These are phyloP conservation scores for Fistularia commersonii DNA, from an alignment of 2,797 vertebrate genomes.

Conservation along the genomic window DNA sequence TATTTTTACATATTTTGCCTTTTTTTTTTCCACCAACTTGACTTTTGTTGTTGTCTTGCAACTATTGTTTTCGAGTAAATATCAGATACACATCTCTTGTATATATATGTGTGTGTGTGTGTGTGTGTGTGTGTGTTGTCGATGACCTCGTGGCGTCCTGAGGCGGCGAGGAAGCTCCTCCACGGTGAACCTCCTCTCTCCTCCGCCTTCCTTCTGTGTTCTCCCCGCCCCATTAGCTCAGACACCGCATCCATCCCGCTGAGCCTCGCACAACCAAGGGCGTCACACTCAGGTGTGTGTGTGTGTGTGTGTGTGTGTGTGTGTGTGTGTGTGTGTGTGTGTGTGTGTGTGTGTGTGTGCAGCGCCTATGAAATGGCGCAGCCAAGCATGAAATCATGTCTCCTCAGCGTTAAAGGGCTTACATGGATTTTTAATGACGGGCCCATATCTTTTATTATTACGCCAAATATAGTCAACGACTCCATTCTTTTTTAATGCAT, in stretches of 20 bases:
- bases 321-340: slow-evolving; percentile 23
- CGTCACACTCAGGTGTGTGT: slow-evolving; percentile 45
- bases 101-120: no score
- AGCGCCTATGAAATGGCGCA: slow-evolving; percentile 55
- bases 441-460: slow-evolving; percentile 72
- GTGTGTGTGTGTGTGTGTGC: slow-evolving; percentile 24
- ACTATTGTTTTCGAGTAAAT: no score
- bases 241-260: slow-evolving; percentile 68
- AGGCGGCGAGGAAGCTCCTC: slow-evolving; percentile 61
- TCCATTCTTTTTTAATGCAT: slow-evolving; percentile 75
- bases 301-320: slow-evolving; percentile 26
- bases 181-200: slow-evolving; percentile 66
- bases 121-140: no score
- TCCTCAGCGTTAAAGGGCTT: slow-evolving; percentile 76
- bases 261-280: slow-evolving; percentile 68
- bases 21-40: no score
- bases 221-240: slow-evolving; percentile 73
- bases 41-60: no score
- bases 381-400: slow-evolving; percentile 80
- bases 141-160: no score
- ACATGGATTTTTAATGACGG: slow-evolving; percentile 81
- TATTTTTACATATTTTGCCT: no score
- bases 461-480: slow-evolving; percentile 78
- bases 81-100: no score
- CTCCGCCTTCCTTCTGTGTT: slow-evolving; percentile 60